phyloP scores from a whole-genome alignment of 2,888 invertebrate genomes.

The Xestia ashworthii region DNA sequence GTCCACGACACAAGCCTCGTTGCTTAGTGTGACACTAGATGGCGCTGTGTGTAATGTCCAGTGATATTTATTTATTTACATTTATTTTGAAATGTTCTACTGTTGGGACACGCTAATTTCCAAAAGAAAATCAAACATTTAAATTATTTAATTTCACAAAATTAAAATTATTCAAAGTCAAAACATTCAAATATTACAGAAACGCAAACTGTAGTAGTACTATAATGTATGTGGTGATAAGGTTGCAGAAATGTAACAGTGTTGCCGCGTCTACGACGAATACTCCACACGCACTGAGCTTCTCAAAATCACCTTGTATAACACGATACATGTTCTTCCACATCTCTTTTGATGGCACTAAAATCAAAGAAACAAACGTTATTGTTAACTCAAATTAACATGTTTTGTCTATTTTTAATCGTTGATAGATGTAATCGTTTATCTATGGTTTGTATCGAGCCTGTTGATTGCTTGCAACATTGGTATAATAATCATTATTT shows the following conservation, averaged over 20 bases:
- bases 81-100: too few relatives aligned
- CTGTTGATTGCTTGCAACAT: too few relatives aligned
- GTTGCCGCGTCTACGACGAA: slow-evolving; percentile 43
- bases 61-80: too few relatives aligned
- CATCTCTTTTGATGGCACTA: slow-evolving; percentile 37
- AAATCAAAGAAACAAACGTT: slow-evolving; percentile 2
- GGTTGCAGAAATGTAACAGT: slow-evolving; percentile 32
- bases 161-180: neutral
- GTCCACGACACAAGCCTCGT: too few relatives aligned
- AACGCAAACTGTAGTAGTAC: slow-evolving; percentile 50
- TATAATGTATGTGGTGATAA: slow-evolving; percentile 44
- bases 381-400: too few relatives aligned
- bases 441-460: too few relatives aligned
- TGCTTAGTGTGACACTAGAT: too few relatives aligned
- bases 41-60: too few relatives aligned
- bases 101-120: too few relatives aligned
- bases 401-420: too few relatives aligned
- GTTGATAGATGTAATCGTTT: too few relatives aligned
- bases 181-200: slow-evolving; percentile 19
- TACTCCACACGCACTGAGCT: slow-evolving; percentile 37
- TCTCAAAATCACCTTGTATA: slow-evolving; percentile 37
- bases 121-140: neutral
- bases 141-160: neutral
- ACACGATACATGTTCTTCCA: slow-evolving; percentile 51
- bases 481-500: too few relatives aligned